Base-by-base conservation (phyloP, 2,888 invertebrate species). In the Aporophyla nigra region DNA sequence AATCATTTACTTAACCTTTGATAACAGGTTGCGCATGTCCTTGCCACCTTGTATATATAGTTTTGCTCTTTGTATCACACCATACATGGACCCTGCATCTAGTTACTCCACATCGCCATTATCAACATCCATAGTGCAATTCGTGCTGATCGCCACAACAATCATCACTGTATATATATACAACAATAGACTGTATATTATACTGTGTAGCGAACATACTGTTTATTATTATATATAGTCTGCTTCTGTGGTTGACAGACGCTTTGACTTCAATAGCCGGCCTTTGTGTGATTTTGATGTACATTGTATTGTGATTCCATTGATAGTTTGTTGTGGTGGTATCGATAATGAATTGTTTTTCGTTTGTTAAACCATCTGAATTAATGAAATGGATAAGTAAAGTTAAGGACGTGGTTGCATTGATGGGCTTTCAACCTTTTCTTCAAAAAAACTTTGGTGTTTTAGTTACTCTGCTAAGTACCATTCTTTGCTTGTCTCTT, bases 191-290 rank as follows among this genome's bases (percentile, higher is more conserved):
- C 33, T 33, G 33, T 33, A 51, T 49, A 43, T 7, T 43, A 43
- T 43, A 49, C 6, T 1, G 24, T 43, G n/a, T 54, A 63, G 27
- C 46, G 10, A 19, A 5, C n/a, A 51, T 71, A 65, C 12, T 61
- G 54, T 56, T 43, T 54, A 59, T 71, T 69, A 73, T 61, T 83
- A 67, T 78, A 59, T 80, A 65, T 59, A 21, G 69, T 40, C 71
- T 61, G 66, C 16, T 53, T 59, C 81, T 90, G 90, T 21, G 66
- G 43, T 65, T 88, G 91, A 87, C 90, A 88, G 85, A 27, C 16
- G 82, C 78, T 81, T 81, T 83, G 88, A 80, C 66, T 79, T 56
- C 59, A 86, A 84, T 80, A 58, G 83, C 74, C 49, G 40, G 33
- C 74, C 56, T 82, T 89, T 88, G 86, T 87, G 74, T 27, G 51